Evolutionary conservation across 2,797 vertebrate species (phyloP), one percentile per base, ranked within the genome.

Genomic region (Pitangus sulphuratus): DNA sequence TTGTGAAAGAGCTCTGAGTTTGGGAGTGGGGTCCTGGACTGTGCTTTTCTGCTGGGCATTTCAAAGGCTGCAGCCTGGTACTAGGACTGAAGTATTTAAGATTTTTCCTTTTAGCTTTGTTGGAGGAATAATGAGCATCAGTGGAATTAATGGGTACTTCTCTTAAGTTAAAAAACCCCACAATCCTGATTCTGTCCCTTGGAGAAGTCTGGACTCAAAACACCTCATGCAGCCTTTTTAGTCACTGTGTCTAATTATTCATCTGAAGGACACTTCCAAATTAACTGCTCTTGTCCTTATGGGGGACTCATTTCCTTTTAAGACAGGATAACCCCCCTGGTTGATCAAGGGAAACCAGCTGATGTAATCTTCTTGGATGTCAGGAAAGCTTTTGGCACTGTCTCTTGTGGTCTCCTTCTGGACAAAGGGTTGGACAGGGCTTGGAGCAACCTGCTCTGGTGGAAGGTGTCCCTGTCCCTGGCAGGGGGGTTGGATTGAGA

Each of bases 181-280:
- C 33, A 61, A 21, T 62, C 44, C 16, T 51, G 26, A 26, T n/a
- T 60, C 30, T 58, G 21, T 25, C 17, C 6, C 28, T 84, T 60
- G 39, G 11, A 35, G 85, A 65, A 22, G 2, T 60, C 5, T 64
- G 51, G 19, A 9, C 62, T 80, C 30, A 65, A 69, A 86, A 28
- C 7, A 7, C 1, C 12, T 66, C 17, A 53, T 3, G 2, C 20
- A 77, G 53, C 37, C 21, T 78, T 64, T 61, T 39, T 9, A 28
- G 42, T 33, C 1, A 0, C 7, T 1, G 1, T 30, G 12, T 65
- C 77, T 54, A n/a, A n/a, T n/a, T 54, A n/a, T 21, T n/a, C 31
- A 54, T 21, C 53, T 54, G 13, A n/a, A 54, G 30, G 53, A n/a
- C 31, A 13, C 31, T n/a, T 54, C 31, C 31, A 54, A n/a, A n/a